Base-by-base conservation (phyloP, 2,797 vertebrate species). In the Catamblyrhynchus diadema region DNA sequence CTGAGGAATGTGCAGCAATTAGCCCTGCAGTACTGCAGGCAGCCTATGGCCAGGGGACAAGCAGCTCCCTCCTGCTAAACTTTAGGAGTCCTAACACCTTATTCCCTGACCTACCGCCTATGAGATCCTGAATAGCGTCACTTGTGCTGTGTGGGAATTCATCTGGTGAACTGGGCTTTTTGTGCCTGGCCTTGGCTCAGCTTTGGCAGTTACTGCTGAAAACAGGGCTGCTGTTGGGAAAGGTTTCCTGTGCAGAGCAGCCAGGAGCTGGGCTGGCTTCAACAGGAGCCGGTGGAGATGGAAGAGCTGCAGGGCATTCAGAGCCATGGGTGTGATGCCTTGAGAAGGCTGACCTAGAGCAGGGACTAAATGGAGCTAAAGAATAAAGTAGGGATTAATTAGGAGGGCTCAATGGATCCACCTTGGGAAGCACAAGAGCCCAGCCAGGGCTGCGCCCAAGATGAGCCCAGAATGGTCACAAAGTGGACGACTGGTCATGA, bases 1-100 rank as follows among this genome's bases (percentile, higher is more conserved):
- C 87, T 93, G 91, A 97, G 97, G 97, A 98, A 98, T 98, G 97
- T 10, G 14, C 78, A 77, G 96, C 97, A 98, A 97, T 98, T 98
- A 98, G 96, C 95, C 83, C 91, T 87, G 94, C 96, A 97, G 92
- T 96, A 51, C 84, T 80, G 93, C 96, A 94, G 95, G 92, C 94
- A 93, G 93, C 93, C 90, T 8, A 15, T 41, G 95, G 90, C 94
- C 87, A 53, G 77, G 90, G 93, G 94, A 95, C 96, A 60, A 69
- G 86, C 93, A 84, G 89, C 94, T 93, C 95, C 93, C 88, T 90
- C 91, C 81, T 83, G 70, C 90, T 96, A 87, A 91, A 83, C 92
- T 93, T 96, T 93, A 96, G 81, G 94, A 95, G 90, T 88, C 93
- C 93, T 94, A 93, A 97, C 96, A 96, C 91, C 93, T 94, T 91